Percentiles rank a stretch among this genome's conserved stretches.
phyloP scores from a whole-genome alignment of 2,888 invertebrate genomes.

The Lutraria lutraria region DNA sequence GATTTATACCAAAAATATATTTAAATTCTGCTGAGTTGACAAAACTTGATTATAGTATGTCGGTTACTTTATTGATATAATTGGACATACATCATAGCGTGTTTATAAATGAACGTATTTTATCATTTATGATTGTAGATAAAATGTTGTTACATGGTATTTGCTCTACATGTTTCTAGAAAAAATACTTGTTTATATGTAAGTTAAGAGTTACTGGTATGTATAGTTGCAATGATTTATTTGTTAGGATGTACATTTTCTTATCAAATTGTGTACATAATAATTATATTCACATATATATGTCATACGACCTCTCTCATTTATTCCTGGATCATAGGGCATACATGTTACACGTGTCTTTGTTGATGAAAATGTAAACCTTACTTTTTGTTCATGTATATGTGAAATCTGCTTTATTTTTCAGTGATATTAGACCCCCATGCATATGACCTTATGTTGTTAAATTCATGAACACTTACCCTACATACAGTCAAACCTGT shows the following conservation, averaged over 20 bases:
- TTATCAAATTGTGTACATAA: background rate
- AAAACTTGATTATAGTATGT: no score
- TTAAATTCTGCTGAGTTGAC: no score
- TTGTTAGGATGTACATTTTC: constrained; percentile 12
- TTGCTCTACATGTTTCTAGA: background rate
- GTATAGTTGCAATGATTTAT: background rate
- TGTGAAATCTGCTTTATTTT: background rate
- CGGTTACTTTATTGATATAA: no score
- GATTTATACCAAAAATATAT: no score
- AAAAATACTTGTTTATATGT: background rate
- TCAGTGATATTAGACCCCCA: background rate
- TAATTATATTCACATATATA: background rate
- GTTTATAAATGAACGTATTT: background rate
- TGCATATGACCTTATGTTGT: background rate
- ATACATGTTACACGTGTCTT: background rate
- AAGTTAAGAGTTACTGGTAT: background rate
- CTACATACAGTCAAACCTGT: no score
- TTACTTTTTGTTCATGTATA: background rate
- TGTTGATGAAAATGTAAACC: background rate
- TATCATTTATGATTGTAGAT: background rate
- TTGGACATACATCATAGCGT: no score
- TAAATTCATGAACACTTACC: background rate
- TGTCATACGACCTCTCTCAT: background rate
- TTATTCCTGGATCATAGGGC: constrained; percentile 12
- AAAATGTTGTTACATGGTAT: background rate